Evolutionary conservation across 2,797 vertebrate genomes (phyloP).

Genomic region (Spinus pinus): DNA sequence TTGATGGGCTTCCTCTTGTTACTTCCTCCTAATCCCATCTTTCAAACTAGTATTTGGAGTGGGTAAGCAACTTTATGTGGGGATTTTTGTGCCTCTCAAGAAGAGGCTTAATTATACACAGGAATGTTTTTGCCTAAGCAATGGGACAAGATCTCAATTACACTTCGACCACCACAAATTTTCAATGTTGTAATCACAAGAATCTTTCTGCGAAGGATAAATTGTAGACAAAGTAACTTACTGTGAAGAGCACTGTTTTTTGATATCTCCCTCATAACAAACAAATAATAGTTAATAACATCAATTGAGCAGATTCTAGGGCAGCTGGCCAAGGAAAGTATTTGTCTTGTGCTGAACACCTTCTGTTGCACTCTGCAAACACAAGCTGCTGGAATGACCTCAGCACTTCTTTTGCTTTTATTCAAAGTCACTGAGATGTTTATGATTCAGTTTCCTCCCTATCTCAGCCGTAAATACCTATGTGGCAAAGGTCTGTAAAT

Average conservation of each 20-base stretch:
- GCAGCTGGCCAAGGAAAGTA: background rate
- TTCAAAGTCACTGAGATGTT: slow-evolving; percentile 62
- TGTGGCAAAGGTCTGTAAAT: slow-evolving; percentile 53
- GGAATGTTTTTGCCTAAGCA: background rate
- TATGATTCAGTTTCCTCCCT: slow-evolving; percentile 53
- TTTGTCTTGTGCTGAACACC: slow-evolving; percentile 36
- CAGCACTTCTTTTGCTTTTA: slow-evolving; percentile 48
- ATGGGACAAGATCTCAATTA: background rate
- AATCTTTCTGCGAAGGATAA: background rate
- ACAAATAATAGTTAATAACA: background rate
- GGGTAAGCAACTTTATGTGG: background rate
- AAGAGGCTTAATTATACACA: background rate
- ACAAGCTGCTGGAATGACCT: slow-evolving; percentile 46
- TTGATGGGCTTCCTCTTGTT: background rate
- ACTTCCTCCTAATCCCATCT: background rate
- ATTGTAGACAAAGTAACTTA: background rate
- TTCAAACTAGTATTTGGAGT: background rate
- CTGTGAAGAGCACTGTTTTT: background rate
- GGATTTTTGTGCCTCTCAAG: background rate
- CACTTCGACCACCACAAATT: background rate
- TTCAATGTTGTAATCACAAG: background rate
- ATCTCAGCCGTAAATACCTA: slow-evolving; percentile 65
- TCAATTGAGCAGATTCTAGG: background rate
- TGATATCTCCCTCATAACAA: background rate
- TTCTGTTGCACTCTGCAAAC: slow-evolving; percentile 45